Base-by-base conservation (phyloP, 2,888 invertebrate genomes). In the Stegana nigrithorax region DNA sequence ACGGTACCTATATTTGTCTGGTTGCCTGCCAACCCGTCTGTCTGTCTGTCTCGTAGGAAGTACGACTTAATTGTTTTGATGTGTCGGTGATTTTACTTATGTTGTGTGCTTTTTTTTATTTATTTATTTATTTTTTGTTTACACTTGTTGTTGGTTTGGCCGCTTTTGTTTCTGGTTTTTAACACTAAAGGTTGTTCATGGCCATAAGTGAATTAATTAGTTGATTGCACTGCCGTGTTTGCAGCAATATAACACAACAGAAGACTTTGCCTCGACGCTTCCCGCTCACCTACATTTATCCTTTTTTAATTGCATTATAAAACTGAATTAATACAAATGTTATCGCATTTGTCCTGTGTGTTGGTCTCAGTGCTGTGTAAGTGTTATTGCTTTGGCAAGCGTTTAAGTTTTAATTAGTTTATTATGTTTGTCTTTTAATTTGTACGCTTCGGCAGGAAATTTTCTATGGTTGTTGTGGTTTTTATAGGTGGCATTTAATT, bases 141-240 rank as follows among this genome's bases (percentile, higher is more conserved):
- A n/a, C n/a, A n/a, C 75, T 75, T 72, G 72, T 59, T 66, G 56
- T 63, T 59, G 58, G 27, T 60, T 17, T 39, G 36, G 50, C 27
- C 56, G 14, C 60, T 45, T 8, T 36, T 53, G 58, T 55, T 27
- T 39, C 27, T 47, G 36, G 14, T 26, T 58, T 45, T n/a, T 36
- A 29, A 53, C 66, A 66, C 66, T 68, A 77, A 75, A 73, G 75
- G 72, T 78, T 75, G 78, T 73, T 73, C 73, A 75, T 65, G 75
- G 78, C 63, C 73, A 65, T 67, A 63, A 66, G 68, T 59, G 64
- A 73, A 75, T 75, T 75, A 75, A 78, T 75, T 78, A 75, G 75
- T 68, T 68, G 59, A 64, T 63, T 62, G 73, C 66, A 45, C 65
- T 59, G 64, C 61, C 71, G 65, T 59, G 29, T 66, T 39, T n/a